Evolutionary conservation across 2,797 vertebrate species (phyloP), one percentile per base, ranked within the genome.

Genomic region (Microctenopoma stevenorrisi): DNA sequence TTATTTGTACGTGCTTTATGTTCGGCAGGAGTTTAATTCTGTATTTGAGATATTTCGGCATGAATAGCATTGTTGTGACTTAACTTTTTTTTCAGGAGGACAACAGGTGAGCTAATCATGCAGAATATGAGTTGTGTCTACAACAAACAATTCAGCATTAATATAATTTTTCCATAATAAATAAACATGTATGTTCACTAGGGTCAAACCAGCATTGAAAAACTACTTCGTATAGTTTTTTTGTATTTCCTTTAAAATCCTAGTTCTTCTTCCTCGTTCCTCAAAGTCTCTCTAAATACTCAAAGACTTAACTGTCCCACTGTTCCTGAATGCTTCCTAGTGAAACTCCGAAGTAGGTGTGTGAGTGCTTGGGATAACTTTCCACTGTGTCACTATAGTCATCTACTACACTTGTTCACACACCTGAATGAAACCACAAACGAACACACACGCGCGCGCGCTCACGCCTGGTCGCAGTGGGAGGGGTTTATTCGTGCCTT

Each of bases 361-460:
- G 72, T 68, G 62, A 28, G 26, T 10, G 35, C 5, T 3, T 7
- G 40, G 7, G 52, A 85, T 82, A 54, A 60, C 64, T 87, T 77
- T 76, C 69, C 64, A 68, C 62, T 81, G 75, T 87, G 86, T 86
- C 80, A 87, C 73, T n/a, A 2, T 3, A 5, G 42, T 56, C 78
- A 43, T 52, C 48, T 68, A 59, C 51, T 11, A 40, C 46, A 11
- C 26, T 30, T 18, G 4, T n/a, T 40, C 52, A 66, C 60, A 68
- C 70, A 74, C 64, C 42, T 74, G 63, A 66, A 76, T 60, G 52
- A 64, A 72, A 64, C 25, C 55, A 57, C 58, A 58, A 16, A 15
- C 26, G 43, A 38, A 12, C 53, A 18, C 33, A 71, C 57, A 48
- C 44, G 56, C 49, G 22, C 43, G 49, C 28, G 26, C 50, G 18